These are phyloP conservation scores for Brassicogethes aeneus DNA, from an alignment of 2,888 invertebrate genomes.

Conservation along the genomic window DNA sequence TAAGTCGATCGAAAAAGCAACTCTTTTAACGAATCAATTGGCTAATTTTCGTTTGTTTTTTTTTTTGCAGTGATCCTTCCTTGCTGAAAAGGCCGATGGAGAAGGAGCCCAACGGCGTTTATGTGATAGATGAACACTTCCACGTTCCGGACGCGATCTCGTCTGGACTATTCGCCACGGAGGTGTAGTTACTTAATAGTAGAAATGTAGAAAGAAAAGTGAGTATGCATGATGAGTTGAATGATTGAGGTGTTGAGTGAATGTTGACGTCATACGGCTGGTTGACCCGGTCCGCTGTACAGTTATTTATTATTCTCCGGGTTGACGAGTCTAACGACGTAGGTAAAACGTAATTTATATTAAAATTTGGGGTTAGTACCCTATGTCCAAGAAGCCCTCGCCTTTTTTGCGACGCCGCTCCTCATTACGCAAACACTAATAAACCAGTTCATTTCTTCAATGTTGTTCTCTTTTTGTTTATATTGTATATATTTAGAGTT, in stretches of 20 bases:
- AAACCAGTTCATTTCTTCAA: slow-evolving; percentile 13
- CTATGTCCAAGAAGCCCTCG: slow-evolving; percentile 26
- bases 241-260: slow-evolving; percentile 14
- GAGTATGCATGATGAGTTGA: slow-evolving; percentile 14
- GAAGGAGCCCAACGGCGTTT: slow-evolving; percentile 51
- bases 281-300: slow-evolving; percentile 29
- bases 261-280: slow-evolving; percentile 18
- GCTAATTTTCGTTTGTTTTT: slow-evolving; percentile 7
- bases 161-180: slow-evolving; percentile 59
- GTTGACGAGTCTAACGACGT: not conserved
- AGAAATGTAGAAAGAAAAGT: not conserved
- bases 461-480: slow-evolving; percentile 24
- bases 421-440: slow-evolving; percentile 24
- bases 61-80: slow-evolving; percentile 57
- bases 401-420: slow-evolving; percentile 23
- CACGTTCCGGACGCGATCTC: slow-evolving; percentile 49
- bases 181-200: slow-evolving; percentile 49
- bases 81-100: slow-evolving; percentile 61
- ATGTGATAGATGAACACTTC: slow-evolving; percentile 70
- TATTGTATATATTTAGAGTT: slow-evolving; percentile 29
- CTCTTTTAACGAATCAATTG: not conserved
- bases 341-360: slow-evolving; percentile 11
- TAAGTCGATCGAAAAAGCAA: slow-evolving; percentile 20
- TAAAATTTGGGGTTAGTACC: slow-evolving; percentile 21
- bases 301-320: slow-evolving; percentile 33